Conservation (phyloP, 2,888 invertebrate species). For the Halocaridina rubra region DNA sequence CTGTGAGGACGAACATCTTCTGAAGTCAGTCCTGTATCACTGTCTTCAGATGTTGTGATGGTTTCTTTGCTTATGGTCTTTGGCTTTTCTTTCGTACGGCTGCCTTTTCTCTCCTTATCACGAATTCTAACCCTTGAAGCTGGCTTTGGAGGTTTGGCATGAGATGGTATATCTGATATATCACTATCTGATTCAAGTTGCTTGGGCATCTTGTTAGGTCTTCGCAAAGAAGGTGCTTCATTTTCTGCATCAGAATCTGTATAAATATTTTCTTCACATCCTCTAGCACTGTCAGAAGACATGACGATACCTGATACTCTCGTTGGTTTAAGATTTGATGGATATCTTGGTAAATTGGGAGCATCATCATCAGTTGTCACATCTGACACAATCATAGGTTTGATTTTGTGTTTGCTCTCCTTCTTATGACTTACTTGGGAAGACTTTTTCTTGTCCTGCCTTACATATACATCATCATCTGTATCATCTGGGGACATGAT, state of each 20-base stretch:
- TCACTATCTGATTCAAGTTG: slow-evolving; percentile 48
- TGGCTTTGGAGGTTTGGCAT: slow-evolving; percentile 46
- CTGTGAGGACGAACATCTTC: slow-evolving; percentile 52
- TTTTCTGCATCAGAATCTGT: slow-evolving; percentile 55
- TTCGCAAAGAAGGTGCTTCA: slow-evolving; percentile 17
- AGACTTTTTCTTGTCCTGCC: slow-evolving; percentile 36
- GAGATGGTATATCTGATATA: slow-evolving; percentile 43
- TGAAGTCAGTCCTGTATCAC: slow-evolving; percentile 30
- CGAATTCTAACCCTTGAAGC: slow-evolving; percentile 44
- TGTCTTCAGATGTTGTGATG: slow-evolving; percentile 56
- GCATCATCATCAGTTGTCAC: slow-evolving; percentile 56
- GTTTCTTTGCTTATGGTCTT: slow-evolving; percentile 43
- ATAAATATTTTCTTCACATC: slow-evolving; percentile 15
- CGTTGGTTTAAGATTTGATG: slow-evolving; percentile 6
- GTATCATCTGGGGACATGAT: slow-evolving; percentile 28
- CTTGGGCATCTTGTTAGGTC: slow-evolving; percentile 4
- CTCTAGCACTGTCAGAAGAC: not conserved
- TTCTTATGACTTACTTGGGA: slow-evolving; percentile 12
- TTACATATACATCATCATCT: slow-evolving; percentile 30
- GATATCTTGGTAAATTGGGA: slow-evolving; percentile 34
- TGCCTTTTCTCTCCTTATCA: slow-evolving; percentile 41
- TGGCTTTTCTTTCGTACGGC: slow-evolving; percentile 26
- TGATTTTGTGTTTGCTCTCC: slow-evolving; percentile 35
- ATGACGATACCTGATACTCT: slow-evolving; percentile 13
- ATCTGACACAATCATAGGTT: slow-evolving; percentile 46